These are phyloP conservation scores for Acrossocheilus wenchowensis DNA, from an alignment of 2,797 vertebrate genomes.

Conservation along the genomic window DNA sequence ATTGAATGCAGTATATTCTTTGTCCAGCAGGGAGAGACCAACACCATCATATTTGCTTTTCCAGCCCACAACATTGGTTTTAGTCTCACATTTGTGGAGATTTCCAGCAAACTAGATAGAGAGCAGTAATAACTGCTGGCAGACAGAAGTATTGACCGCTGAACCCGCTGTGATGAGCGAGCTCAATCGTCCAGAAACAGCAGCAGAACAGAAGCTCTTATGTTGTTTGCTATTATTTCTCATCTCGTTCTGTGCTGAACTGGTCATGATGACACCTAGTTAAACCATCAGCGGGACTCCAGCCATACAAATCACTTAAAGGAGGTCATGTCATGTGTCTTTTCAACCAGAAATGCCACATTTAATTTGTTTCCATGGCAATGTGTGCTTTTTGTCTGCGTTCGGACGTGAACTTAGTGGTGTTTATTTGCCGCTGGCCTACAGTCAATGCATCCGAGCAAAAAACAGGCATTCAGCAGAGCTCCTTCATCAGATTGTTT, in stretches of 20 bases:
- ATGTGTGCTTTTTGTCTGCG: not conserved
- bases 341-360: conserved; percentile 4
- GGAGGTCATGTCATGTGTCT: conserved; percentile 14
- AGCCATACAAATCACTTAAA: conserved; percentile 29
- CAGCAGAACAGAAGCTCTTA: not conserved
- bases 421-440: not conserved
- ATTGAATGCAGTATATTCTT: not conserved
- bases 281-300: conserved; percentile 17
- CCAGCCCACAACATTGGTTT: not conserved
- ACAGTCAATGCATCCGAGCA: not conserved
- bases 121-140: not conserved
- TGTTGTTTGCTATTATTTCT: not conserved
- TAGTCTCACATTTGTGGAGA: not conserved
- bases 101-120: not conserved
- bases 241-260: conserved; percentile 27
- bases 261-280: conserved; percentile 31
- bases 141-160: not conserved
- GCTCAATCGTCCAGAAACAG: not conserved
- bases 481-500: not conserved
- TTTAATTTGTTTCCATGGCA: conserved; percentile 36
- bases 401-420: conserved; percentile 4
- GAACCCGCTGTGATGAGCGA: not conserved
- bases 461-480: not conserved
- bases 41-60: not conserved
- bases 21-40: conserved; percentile 54